These are phyloP conservation scores for Zaprionus vittiger DNA, from an alignment of 1,140 invertebrate species.

Conservation along the genomic window DNA sequence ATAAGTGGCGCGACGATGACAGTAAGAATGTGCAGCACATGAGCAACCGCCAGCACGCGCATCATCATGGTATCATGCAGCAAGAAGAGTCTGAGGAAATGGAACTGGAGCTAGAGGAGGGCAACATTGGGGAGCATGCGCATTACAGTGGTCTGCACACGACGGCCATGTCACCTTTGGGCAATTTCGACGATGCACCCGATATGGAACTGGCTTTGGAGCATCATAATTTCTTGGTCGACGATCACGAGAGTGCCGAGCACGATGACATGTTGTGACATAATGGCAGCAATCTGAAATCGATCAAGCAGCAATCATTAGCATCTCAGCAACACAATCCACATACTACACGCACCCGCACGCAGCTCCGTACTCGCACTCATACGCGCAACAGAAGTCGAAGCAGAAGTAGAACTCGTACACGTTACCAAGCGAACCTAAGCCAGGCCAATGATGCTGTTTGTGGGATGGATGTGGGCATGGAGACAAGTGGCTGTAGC, in stretches of 20 bases:
- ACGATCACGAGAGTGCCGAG: constrained; percentile 84
- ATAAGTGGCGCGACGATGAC: constrained; percentile 99
- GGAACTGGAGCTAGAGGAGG: constrained; percentile 14
- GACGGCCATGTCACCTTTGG: constrained; percentile 83
- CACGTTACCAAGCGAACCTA: background rate
- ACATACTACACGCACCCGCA: constrained; percentile 3
- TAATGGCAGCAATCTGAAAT: constrained; percentile 38
- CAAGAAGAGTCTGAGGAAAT: constrained; percentile 18
- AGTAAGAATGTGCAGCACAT: constrained; percentile 83
- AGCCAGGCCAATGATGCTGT: background rate
- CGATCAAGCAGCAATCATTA: background rate
- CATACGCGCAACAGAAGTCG: background rate
- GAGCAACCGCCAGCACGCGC: constrained; percentile 32
- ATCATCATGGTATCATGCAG: constrained; percentile 39
- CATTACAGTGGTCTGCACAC: constrained; percentile 64
- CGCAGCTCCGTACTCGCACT: background rate
- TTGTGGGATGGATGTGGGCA: too few species aligned
- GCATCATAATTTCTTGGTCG: constrained; percentile 84
- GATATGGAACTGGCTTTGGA: constrained; percentile 79
- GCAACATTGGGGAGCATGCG: constrained; percentile 29
- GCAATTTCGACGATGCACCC: constrained; percentile 62
- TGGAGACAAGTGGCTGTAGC: background rate
- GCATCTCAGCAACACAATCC: background rate
- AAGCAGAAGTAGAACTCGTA: background rate
- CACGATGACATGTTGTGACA: constrained; percentile 86